phyloP scores from a whole-genome alignment of 2,888 invertebrate genomes.

The Papilio demoleus region DNA sequence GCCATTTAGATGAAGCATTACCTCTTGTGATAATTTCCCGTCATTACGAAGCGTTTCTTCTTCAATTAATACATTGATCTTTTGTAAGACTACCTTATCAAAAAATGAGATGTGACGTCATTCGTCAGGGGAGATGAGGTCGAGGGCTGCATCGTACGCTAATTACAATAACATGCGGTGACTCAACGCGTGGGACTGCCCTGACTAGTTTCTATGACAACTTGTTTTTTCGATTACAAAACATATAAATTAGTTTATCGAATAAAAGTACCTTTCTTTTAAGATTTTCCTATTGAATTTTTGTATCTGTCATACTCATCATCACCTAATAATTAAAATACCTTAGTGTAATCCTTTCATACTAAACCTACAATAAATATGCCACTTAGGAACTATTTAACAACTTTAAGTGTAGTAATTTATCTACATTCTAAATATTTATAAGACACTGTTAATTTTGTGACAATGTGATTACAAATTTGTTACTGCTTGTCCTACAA shows the following conservation, averaged over 20 bases:
- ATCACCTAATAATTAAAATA: background rate
- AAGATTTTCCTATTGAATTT: background rate
- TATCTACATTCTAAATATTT: too few relatives aligned
- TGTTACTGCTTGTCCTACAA: background rate
- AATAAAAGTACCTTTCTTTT: background rate
- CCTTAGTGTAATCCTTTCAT: background rate
- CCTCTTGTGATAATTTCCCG: too few relatives aligned
- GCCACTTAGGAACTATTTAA: background rate
- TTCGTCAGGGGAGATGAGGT: background rate
- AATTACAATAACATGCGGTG: constrained; percentile 24
- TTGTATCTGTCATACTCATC: background rate
- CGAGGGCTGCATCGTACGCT: background rate
- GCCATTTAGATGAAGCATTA: background rate
- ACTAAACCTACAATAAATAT: background rate
- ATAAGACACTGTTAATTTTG: background rate
- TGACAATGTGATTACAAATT: background rate
- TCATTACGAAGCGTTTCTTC: too few relatives aligned
- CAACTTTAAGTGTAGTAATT: background rate
- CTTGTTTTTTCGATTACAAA: constrained; percentile 10
- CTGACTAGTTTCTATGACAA: constrained; percentile 16
- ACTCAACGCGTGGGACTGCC: constrained; percentile 29
- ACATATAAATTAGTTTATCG: too few relatives aligned
- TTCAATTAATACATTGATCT: background rate
- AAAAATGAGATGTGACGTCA: constrained; percentile 6
- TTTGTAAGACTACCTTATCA: background rate